Conservation (phyloP, 1,140 invertebrate species). For the Pogonomyrmex barbatus region DNA sequence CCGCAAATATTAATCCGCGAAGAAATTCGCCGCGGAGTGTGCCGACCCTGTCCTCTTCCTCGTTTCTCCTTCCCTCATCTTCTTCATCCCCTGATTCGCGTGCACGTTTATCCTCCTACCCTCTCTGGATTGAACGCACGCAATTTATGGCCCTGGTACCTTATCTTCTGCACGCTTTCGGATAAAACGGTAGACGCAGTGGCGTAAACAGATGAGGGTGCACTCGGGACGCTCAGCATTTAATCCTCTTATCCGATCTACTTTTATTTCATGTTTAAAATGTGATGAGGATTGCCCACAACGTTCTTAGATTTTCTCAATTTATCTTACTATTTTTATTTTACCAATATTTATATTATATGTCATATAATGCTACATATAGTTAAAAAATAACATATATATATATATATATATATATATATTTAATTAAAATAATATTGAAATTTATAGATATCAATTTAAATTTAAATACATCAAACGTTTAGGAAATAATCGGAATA, state of each 20-base stretch:
- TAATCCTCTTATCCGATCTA: constrained; percentile 29
- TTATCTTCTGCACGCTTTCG: constrained; percentile 56
- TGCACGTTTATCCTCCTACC: constrained; percentile 34
- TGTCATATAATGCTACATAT: no score
- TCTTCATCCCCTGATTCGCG: neutral
- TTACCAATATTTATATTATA: neutral
- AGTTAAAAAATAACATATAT: neutral
- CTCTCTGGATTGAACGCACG: constrained; percentile 29
- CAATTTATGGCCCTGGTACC: constrained; percentile 51
- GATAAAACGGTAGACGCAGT: constrained; percentile 43
- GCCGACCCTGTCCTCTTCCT: constrained; percentile 13
- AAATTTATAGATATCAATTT: neutral
- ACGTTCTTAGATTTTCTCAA: constrained; percentile 9
- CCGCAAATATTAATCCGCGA: constrained; percentile 70
- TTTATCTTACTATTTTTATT: neutral
- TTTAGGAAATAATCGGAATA: neutral
- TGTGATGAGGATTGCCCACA: neutral
- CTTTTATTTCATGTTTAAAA: constrained; percentile 31
- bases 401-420: neutral
- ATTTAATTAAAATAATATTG: neutral
- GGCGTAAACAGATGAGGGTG: constrained; percentile 48
- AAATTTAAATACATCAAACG: neutral
- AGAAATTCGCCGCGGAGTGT: constrained; percentile 59
- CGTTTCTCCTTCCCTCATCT: neutral
- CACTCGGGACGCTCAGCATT: constrained; percentile 15